A percentile compares a stretch with the other conserved stretches of the same genome.
Evolutionary conservation across 2,888 invertebrate species (phyloP).

Genomic region (Cynaeus angustus): DNA sequence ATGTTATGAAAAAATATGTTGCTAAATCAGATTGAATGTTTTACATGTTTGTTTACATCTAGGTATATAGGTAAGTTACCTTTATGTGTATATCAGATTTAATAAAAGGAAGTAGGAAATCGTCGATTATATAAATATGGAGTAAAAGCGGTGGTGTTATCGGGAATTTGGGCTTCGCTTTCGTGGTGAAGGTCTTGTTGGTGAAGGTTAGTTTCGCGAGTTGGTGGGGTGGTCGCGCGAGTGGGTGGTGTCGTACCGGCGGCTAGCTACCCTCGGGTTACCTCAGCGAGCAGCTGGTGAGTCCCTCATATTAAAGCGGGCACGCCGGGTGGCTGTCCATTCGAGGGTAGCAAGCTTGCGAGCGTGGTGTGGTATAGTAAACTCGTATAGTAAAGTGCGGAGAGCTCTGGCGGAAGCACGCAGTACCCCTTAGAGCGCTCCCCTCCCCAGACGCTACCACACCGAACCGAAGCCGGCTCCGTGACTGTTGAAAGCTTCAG

Average conservation of each 20-base stretch:
- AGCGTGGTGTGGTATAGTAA: conserved; percentile 52
- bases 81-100: too few species aligned
- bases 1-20: too few species aligned
- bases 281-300: conserved; percentile 60
- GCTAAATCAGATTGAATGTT: too few species aligned
- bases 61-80: too few species aligned
- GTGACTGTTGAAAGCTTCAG: conserved; percentile 59
- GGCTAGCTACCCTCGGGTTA: conserved; percentile 46
- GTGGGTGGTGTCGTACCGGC: conserved; percentile 37
- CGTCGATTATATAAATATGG: background rate
- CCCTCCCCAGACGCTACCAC: conserved; percentile 69
- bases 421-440: conserved; percentile 69
- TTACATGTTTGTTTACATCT: too few species aligned
- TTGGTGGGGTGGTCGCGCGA: conserved; percentile 20
- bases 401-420: conserved; percentile 66
- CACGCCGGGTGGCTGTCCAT: conserved; percentile 67
- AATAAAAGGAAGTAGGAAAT: background rate
- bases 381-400: conserved; percentile 48
- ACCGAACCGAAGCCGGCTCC: conserved; percentile 60
- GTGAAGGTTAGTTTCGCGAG: conserved; percentile 41
- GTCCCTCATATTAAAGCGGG: conserved; percentile 69
- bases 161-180: background rate
- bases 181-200: conserved; percentile 36
- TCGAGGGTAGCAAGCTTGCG: conserved; percentile 68
- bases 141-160: background rate